phyloP scores from a whole-genome alignment of 1,140 invertebrate species.

The Planococcus citri region DNA sequence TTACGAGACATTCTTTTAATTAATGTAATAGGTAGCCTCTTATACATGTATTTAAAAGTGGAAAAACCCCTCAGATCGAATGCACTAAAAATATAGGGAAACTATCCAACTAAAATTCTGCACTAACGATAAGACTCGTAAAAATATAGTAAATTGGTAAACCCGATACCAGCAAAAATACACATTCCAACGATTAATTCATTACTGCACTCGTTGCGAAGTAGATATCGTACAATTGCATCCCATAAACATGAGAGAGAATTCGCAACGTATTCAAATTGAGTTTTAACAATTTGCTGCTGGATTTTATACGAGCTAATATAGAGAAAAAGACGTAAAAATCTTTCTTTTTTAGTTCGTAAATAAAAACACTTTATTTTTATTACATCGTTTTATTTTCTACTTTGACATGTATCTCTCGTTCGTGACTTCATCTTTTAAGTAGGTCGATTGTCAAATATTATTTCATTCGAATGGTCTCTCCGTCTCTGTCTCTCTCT shows the following conservation, averaged over 20 bases:
- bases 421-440: conserved; percentile 2
- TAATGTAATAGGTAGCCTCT: too few species aligned
- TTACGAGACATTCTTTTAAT: too few species aligned
- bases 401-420: background rate
- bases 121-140: too few species aligned
- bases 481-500: too few species aligned
- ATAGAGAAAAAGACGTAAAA: background rate
- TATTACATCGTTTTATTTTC: conserved; percentile 1
- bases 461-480: background rate
- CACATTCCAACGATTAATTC: too few species aligned
- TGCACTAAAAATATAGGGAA: too few species aligned
- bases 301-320: background rate
- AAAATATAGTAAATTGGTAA: too few species aligned
- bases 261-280: background rate
- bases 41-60: too few species aligned
- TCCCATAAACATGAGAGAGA: background rate
- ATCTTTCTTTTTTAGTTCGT: background rate
- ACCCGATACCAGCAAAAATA: too few species aligned
- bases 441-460: conserved; percentile 2
- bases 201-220: background rate
- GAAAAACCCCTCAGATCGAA: too few species aligned
- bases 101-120: too few species aligned
- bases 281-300: background rate
- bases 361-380: conserved; percentile 5
- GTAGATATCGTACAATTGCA: background rate